Evolutionary conservation across 2,797 vertebrate genomes (phyloP).

Genomic region (Lepilemur ruficaudatus): DNA sequence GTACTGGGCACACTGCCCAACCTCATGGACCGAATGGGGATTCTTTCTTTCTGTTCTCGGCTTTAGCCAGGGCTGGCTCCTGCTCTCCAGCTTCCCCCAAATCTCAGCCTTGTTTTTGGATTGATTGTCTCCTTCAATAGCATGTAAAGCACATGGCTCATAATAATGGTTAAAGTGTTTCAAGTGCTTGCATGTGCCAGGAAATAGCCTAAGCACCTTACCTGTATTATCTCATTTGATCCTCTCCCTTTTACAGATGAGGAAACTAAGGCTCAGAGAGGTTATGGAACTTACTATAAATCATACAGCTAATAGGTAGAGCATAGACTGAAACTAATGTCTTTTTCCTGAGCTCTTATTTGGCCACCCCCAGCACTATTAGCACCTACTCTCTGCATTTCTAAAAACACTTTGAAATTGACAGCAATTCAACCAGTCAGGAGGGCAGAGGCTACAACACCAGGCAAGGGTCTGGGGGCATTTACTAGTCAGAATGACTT

Average conservation of each 20-base stretch:
- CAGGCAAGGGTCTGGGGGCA: neutral
- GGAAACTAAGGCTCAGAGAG: neutral
- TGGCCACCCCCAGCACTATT: neutral
- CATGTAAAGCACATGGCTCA: neutral
- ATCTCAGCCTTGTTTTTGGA: neutral
- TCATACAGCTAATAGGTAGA: neutral
- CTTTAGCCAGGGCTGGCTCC: neutral
- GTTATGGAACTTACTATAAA: neutral
- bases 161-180: neutral
- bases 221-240: neutral
- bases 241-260: neutral
- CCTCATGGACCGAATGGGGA: neutral
- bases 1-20: conserved; percentile 50
- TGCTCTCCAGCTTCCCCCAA: neutral
- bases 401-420: neutral
- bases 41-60: neutral
- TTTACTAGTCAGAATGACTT: neutral
- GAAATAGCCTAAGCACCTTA: neutral
- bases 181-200: neutral
- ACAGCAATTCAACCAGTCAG: neutral
- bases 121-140: neutral
- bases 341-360: neutral
- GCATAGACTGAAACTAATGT: neutral
- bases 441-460: neutral
- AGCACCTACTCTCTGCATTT: neutral